Percentiles rank a stretch among this genome's conserved stretches.
phyloP scores from a whole-genome alignment of 2,113 vertebrate species.

The Heterochromis multidens region DNA sequence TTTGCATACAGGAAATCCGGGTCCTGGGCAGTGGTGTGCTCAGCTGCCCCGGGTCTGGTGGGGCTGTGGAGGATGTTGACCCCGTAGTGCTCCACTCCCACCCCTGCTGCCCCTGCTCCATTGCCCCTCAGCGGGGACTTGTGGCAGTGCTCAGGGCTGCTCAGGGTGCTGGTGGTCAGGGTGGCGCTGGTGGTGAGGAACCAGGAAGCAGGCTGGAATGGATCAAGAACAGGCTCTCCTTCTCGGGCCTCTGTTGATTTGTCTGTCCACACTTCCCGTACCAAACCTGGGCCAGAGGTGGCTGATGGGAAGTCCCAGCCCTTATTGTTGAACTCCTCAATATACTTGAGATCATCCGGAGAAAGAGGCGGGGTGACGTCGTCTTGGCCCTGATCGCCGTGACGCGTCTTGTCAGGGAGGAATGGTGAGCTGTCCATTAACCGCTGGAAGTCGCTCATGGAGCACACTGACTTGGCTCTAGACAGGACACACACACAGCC shows the following conservation, averaged over 20 bases:
- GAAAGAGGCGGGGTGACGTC: conserved; percentile 93
- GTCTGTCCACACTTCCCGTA: conserved; percentile 79
- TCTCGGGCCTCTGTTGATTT: conserved; percentile 72
- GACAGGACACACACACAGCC: background rate
- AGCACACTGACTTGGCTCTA: conserved; percentile 96
- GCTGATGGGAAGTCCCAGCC: conserved; percentile 83
- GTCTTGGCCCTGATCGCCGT: conserved; percentile 73
- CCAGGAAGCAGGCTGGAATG: conserved; percentile 87
- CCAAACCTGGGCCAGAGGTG: conserved; percentile 43
- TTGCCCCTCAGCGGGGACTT: conserved; percentile 78
- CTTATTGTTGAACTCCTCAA: conserved; percentile 93
- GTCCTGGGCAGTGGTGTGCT: conserved; percentile 69
- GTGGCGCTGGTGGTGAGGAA: conserved; percentile 94
- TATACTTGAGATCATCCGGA: conserved; percentile 97
- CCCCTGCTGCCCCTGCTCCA: conserved; percentile 9
- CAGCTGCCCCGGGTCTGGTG: conserved; percentile 66
- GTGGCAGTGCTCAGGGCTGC: conserved; percentile 89
- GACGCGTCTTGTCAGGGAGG: conserved; percentile 87
- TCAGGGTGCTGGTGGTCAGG: conserved; percentile 91
- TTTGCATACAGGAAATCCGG: conserved; percentile 79
- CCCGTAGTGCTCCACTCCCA: conserved; percentile 76
- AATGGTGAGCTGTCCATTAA: conserved; percentile 97
- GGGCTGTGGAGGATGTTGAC: conserved; percentile 85
- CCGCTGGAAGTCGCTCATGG: conserved; percentile 98
- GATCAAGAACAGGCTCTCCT: conserved; percentile 60